phyloP scores from a whole-genome alignment of 1,140 invertebrate genomes.

The Amyelois transitella region DNA sequence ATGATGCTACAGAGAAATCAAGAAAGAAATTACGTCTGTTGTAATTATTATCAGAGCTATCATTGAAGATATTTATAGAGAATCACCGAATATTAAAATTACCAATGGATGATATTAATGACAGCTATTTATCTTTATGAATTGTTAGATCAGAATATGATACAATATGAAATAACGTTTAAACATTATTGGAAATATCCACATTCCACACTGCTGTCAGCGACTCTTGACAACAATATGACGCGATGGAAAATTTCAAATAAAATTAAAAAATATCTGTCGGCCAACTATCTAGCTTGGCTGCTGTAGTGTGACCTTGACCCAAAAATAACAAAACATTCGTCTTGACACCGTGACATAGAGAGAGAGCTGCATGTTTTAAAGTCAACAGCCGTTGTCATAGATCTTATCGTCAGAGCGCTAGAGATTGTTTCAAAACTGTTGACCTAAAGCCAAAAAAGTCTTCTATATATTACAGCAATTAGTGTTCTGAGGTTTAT shows the following conservation, averaged over 20 bases:
- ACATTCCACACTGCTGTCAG: not conserved
- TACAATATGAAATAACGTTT: not conserved
- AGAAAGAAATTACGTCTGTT: too few species aligned
- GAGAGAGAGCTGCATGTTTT: constrained; percentile 13
- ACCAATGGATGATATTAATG: too few species aligned
- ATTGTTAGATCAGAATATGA: not conserved
- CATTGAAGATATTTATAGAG: too few species aligned
- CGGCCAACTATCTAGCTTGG: constrained; percentile 25
- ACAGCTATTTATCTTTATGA: too few species aligned
- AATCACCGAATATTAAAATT: too few species aligned
- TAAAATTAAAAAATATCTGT: not conserved
- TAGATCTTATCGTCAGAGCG: constrained; percentile 2
- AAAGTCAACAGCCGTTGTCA: constrained; percentile 4
- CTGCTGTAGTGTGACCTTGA: constrained; percentile 33
- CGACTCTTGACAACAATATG: not conserved
- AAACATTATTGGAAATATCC: not conserved
- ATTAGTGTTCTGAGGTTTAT: not conserved
- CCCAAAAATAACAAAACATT: constrained; percentile 63
- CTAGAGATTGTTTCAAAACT: constrained; percentile 7
- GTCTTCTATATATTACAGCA: too few species aligned
- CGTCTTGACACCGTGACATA: constrained; percentile 50
- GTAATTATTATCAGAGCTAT: too few species aligned
- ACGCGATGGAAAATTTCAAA: not conserved
- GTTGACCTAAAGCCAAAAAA: too few species aligned
- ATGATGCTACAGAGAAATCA: too few species aligned